Percentiles rank a stretch among this genome's conserved stretches.
phyloP scores from a whole-genome alignment of 2,113 vertebrate genomes.

The Malurus cyaneus region DNA sequence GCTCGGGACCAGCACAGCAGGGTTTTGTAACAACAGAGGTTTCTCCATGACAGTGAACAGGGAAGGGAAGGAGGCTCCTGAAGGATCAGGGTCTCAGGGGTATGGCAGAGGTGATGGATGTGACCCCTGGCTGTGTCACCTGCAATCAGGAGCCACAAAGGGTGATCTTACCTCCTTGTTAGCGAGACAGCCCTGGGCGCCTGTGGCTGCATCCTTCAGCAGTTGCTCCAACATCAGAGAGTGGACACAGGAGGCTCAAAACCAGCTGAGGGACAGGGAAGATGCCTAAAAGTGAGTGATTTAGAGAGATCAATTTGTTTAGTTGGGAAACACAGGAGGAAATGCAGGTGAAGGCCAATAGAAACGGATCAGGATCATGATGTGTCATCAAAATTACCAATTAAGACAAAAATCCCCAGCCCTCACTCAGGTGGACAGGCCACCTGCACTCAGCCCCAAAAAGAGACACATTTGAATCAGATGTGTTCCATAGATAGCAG shows the following conservation, averaged over 20 bases:
- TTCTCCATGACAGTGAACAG: background rate
- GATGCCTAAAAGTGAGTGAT: slow-evolving; percentile 5
- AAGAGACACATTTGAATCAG: background rate
- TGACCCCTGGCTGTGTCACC: background rate
- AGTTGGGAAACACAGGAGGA: background rate
- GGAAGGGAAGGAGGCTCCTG: background rate
- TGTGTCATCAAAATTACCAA: background rate
- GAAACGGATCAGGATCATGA: background rate
- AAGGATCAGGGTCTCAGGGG: rapidly evolving
- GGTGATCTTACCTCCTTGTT: slow-evolving; percentile 15
- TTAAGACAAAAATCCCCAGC: background rate
- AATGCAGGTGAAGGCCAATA: background rate
- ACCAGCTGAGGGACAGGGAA: background rate
- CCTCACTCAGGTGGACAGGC: background rate
- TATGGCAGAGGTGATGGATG: rapidly evolving
- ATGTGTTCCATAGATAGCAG: rapidly evolving
- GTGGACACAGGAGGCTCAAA: background rate
- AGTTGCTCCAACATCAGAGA: background rate
- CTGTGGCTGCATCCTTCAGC: slow-evolving; percentile 28
- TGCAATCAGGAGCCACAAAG: background rate
- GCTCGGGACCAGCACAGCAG: background rate
- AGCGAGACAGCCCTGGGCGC: background rate
- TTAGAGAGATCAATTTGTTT: background rate
- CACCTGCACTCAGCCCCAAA: background rate
- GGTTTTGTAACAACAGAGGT: background rate